Evolutionary conservation across 2,888 invertebrate species (phyloP).

Genomic region (Drosophila eohydei): DNA sequence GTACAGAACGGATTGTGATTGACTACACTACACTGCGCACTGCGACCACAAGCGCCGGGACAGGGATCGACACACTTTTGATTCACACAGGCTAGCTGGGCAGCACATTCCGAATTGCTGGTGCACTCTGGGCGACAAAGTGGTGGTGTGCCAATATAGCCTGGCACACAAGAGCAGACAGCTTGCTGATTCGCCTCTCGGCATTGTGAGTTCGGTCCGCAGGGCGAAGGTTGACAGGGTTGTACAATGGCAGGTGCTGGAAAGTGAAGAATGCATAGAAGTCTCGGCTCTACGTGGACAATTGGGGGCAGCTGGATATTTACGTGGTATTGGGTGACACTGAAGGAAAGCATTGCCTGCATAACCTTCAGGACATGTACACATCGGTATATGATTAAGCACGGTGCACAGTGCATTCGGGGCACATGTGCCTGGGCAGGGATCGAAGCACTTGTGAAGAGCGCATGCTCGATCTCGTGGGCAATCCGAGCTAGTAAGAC

Average conservation of each 20-base stretch:
- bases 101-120: constrained; percentile 88
- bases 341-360: constrained; percentile 90
- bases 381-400: constrained; percentile 91
- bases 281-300: background rate
- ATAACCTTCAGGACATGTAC: constrained; percentile 89
- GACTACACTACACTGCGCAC: constrained; percentile 88
- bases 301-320: constrained; percentile 61
- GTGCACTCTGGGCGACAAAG: constrained; percentile 91
- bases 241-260: constrained; percentile 84
- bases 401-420: constrained; percentile 90
- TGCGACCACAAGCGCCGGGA: constrained; percentile 88
- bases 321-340: constrained; percentile 85
- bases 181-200: constrained; percentile 89
- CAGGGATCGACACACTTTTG: constrained; percentile 90
- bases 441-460: constrained; percentile 90
- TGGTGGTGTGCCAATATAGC: constrained; percentile 90
- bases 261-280: constrained; percentile 26
- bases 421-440: constrained; percentile 92
- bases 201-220: constrained; percentile 92
- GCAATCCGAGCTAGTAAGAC: constrained; percentile 91
- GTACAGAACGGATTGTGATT: constrained; percentile 91
- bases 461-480: constrained; percentile 89
- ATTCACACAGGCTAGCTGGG: constrained; percentile 89
- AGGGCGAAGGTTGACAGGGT: constrained; percentile 88
- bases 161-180: constrained; percentile 89